phyloP scores from a whole-genome alignment of 2,888 invertebrate genomes.

The Caenorhabditis wallacei region DNA sequence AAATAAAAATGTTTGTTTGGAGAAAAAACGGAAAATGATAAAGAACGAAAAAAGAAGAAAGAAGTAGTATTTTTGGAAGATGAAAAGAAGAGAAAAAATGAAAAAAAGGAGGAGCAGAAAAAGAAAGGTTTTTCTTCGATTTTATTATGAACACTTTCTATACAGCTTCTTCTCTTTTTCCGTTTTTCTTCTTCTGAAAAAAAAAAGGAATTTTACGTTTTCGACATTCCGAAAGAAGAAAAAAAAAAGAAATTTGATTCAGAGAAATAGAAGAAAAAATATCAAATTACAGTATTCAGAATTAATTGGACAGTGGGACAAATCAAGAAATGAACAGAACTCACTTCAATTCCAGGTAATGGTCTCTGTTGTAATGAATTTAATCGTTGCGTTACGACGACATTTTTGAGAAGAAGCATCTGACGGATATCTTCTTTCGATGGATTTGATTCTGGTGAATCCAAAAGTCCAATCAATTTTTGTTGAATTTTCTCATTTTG shows the following conservation, averaged over 20 bases:
- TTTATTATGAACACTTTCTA: constrained; percentile 58
- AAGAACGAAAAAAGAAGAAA: constrained; percentile 17
- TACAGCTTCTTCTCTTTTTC: constrained; percentile 5
- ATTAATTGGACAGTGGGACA: no score
- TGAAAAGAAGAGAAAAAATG: constrained; percentile 1
- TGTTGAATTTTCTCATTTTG: constrained; percentile 70
- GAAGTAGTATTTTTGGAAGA: constrained; percentile 18
- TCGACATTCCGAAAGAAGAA: constrained; percentile 30
- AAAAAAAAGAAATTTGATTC: constrained; percentile 47
- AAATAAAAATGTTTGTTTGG: constrained; percentile 27
- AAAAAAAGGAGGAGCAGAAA: background rate
- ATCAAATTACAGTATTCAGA: constrained; percentile 32
- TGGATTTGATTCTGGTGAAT: constrained; percentile 49
- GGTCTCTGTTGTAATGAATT: constrained; percentile 57
- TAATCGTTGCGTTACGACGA: constrained; percentile 58
- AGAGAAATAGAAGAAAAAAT: background rate
- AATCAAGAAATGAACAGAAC: no score
- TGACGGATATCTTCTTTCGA: constrained; percentile 56
- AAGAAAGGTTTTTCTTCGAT: constrained; percentile 30
- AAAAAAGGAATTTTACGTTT: constrained; percentile 22
- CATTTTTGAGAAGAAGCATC: constrained; percentile 60
- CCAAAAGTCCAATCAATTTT: constrained; percentile 58
- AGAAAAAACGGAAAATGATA: constrained; percentile 18
- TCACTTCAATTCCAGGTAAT: constrained; percentile 62
- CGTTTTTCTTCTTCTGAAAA: no score